Conservation (phyloP, 1,140 invertebrate genomes). For the Drosophila melanica region DNA sequence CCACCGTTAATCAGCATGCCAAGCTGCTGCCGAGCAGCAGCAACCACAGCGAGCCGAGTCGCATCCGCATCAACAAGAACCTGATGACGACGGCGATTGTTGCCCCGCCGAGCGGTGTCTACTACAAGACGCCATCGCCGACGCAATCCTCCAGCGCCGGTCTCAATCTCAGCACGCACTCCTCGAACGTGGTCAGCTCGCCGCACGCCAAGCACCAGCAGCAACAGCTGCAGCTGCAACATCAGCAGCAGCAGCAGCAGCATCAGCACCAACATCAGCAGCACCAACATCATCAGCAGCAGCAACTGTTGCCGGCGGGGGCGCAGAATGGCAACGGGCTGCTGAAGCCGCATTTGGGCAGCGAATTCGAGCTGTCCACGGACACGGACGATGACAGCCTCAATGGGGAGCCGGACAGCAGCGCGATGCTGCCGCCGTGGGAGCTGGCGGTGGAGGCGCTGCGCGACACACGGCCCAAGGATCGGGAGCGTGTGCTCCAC, state of each 20-base stretch:
- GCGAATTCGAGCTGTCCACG: conserved; percentile 87
- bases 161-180: conserved; percentile 75
- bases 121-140: conserved; percentile 68
- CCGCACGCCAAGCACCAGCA: conserved; percentile 45
- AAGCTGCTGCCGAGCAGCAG: conserved; percentile 72
- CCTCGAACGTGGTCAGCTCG: conserved; percentile 70
- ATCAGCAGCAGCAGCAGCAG: conserved; percentile 15
- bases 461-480: conserved; percentile 66
- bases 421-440: conserved; percentile 76
- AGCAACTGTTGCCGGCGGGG: background rate
- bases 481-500: conserved; percentile 68
- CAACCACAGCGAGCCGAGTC: conserved; percentile 69
- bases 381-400: conserved; percentile 86
- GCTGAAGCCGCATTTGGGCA: conserved; percentile 73
- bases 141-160: conserved; percentile 80
- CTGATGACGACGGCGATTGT: conserved; percentile 58
- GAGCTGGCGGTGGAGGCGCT: conserved; percentile 77
- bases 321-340: conserved; percentile 28
- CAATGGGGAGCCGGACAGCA: conserved; percentile 84
- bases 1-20: conserved; percentile 80
- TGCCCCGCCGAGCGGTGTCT: conserved; percentile 16
- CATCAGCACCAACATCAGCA: background rate
- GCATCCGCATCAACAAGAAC: conserved; percentile 82
- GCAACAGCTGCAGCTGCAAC: conserved; percentile 28
- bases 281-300: conserved; percentile 16